Conservation (phyloP, 2,113 vertebrate species). For the Pithys albifrons region DNA sequence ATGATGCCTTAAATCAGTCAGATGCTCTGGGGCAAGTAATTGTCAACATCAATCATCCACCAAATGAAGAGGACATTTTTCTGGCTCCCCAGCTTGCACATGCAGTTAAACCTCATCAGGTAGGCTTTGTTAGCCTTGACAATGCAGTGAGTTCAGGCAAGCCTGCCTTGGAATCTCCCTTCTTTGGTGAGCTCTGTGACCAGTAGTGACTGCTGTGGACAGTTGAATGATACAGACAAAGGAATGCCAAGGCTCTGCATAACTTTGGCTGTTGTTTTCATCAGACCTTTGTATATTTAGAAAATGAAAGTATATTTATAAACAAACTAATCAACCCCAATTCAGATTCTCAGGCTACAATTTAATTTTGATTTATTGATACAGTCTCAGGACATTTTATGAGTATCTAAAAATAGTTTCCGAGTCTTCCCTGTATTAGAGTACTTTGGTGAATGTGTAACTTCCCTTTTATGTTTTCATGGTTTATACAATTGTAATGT, state of each 20-base stretch:
- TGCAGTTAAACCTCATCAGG: slow-evolving; percentile 99
- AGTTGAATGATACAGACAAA: neutral
- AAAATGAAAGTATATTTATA: neutral
- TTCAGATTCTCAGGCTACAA: neutral
- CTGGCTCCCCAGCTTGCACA: slow-evolving; percentile 91
- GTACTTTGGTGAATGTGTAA: neutral
- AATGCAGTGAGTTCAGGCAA: neutral
- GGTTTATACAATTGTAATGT: neutral
- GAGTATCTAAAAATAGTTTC: neutral
- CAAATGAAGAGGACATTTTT: slow-evolving; percentile 93
- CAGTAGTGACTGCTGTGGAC: neutral
- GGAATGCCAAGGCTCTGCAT: neutral
- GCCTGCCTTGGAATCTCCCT: neutral
- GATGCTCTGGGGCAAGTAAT: slow-evolving; percentile 91
- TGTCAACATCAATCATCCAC: slow-evolving; percentile 97
- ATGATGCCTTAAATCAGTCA: slow-evolving; percentile 90
- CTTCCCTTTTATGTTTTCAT: neutral
- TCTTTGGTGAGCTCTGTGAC: neutral
- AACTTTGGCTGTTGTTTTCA: neutral
- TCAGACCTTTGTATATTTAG: neutral
- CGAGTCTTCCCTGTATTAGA: neutral
- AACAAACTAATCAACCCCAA: neutral
- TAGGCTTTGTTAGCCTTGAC: slow-evolving; percentile 47
- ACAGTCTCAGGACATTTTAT: neutral
- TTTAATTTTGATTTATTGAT: neutral